Conservation (phyloP, 2,888 invertebrate genomes). For the Pelosia muscerda region DNA sequence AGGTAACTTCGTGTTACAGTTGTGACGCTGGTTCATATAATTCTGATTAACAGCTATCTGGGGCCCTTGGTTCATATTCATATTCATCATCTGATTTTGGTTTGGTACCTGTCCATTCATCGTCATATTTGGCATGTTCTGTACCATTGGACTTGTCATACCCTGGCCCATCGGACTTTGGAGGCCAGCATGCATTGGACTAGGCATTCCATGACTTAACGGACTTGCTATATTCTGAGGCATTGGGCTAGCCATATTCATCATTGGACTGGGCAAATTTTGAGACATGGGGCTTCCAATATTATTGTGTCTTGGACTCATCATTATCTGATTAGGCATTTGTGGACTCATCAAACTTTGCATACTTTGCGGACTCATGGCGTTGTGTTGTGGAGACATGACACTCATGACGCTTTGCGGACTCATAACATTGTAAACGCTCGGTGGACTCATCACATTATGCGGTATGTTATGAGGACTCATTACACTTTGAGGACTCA, state of each 20-base stretch:
- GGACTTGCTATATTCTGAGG: constrained; percentile 72
- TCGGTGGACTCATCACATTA: constrained; percentile 80
- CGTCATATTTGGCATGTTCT: constrained; percentile 76
- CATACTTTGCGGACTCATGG: constrained; percentile 83
- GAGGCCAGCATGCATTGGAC: constrained; percentile 79
- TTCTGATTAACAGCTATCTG: constrained; percentile 64
- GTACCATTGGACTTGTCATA: constrained; percentile 78
- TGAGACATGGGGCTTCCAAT: constrained; percentile 77
- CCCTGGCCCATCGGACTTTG: constrained; percentile 81
- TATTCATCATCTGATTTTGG: constrained; percentile 70
- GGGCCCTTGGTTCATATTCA: constrained; percentile 62
- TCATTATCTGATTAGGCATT: constrained; percentile 81
- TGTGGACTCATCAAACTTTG: constrained; percentile 82
- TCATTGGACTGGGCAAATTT: constrained; percentile 74
- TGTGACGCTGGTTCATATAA: constrained; percentile 65
- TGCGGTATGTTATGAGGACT: constrained; percentile 76
- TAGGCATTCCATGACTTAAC: constrained; percentile 80
- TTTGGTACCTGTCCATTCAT: constrained; percentile 71
- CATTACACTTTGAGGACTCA: constrained; percentile 82
- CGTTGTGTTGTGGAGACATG: constrained; percentile 83
- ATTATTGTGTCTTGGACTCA: constrained; percentile 79
- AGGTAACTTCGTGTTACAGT: constrained; percentile 67
- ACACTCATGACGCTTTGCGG: constrained; percentile 83
- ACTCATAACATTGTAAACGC: constrained; percentile 80
- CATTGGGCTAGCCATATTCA: constrained; percentile 73